Base-by-base conservation (phyloP, 2,888 invertebrate genomes). In the Epinotia brunnichana region DNA sequence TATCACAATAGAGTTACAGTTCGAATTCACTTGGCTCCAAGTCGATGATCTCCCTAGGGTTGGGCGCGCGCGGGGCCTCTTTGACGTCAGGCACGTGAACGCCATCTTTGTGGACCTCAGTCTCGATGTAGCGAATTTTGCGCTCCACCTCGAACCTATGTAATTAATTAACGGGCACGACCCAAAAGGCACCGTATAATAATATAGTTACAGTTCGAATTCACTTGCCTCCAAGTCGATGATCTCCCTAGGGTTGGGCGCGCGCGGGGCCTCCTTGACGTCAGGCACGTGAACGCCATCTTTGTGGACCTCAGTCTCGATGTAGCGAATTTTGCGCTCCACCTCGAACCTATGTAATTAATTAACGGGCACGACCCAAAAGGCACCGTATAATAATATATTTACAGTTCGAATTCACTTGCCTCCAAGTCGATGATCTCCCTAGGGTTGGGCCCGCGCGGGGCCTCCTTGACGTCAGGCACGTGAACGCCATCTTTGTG, bases 11-110 rank as follows among this genome's bases (percentile, higher is more conserved):
- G 9, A 35, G 0, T 35, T 7, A 35, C 9, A 1, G 35, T 35
- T 35, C 35, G 9, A 35, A 35, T 35, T 35, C 35, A 35, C 35
- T 35, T 35, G 35, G 9, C 35, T 35, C 97, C 78, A 98, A 94
- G 87, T 98, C 97, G 80, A 97, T 97, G 89, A 97, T 97, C 87
- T 97, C 97, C 78, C 97, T 94, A 0, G 96, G 96, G 81, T 96
- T 95, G 17, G 96, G 96, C 3, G 96, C 96, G 77, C 96, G 95
- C 0, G 97, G 97, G 54, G 94, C 94, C 78, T 97, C 97, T 64
- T 94, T 95, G 35, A 96, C 95, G 71, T 96, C 95, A 2, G 96
- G 95, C 83, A 98, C 96, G 35, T 95, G 95, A 29, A 98, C 97
- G 2, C 94, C 95, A 79, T 98, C 98, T 87, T 97, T 97, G 80